Base-by-base conservation (phyloP, 1,140 invertebrate genomes). In the Armadillidium nasatum region DNA sequence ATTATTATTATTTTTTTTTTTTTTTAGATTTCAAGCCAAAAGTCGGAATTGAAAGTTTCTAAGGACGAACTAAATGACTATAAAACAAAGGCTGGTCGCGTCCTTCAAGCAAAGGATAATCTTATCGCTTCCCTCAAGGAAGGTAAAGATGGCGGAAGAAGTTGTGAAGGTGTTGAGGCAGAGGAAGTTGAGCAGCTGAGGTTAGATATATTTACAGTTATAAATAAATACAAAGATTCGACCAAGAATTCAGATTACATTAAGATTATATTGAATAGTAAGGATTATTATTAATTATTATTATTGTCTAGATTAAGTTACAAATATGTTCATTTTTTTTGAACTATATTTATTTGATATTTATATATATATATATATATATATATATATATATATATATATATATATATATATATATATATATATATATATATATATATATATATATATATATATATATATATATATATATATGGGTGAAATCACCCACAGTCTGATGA, bases 51-150 rank as follows among this genome's bases (percentile, higher is more conserved):
- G 19, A 84, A 84, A 69, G 84, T 86, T 15, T 85, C 87, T 67
- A 88, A 89, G 79, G 87, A 86, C 22, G 91, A 91, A 82, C 85
- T 90, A 71, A 87, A 89, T 79, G 89, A 91, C 76, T 92, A 93
- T 83, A 89, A 89, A 83, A 85, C 85, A 7, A 87, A 90, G 80
- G 93, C 92, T 9, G 87, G 92, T 73, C 89, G 88, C 80, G 93
- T 92, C 74, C 84, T 94, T 21, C 87, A 91, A 84, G 90, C 91
- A 76, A 93, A 93, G 84, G 92, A 94, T 80, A 88, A 89, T 79
- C 83, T 93, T 15, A 93, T 93, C 76, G 82, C 87, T 13, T 89
- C 89, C 82, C 84, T 93, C 13, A 88, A 88, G 80, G 87, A 86
- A 77, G 85, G 84, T 77, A 79, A 87, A 83, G 85, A 85, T 23